Evolutionary conservation across 2,113 vertebrate genomes (phyloP).

Genomic region (Neolamprologus fasciatus): DNA sequence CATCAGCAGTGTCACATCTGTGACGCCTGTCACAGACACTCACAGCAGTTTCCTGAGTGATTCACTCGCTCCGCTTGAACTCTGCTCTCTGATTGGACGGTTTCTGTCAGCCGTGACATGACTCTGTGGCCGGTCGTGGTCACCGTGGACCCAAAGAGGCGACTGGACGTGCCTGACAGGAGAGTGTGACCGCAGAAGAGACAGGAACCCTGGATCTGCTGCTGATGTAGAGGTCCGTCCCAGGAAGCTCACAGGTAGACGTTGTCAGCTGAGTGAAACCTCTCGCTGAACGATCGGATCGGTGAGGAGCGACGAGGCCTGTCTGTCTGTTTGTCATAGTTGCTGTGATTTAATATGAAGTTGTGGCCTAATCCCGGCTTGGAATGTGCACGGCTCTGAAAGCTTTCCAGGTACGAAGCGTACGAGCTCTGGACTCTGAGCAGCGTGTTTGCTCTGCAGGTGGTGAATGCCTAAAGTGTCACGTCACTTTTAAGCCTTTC

Average conservation of each 20-base stretch:
- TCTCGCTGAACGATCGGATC: not conserved
- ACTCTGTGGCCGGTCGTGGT: not conserved
- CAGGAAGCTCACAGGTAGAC: not conserved
- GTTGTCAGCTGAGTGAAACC: not conserved
- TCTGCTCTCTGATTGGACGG: not conserved
- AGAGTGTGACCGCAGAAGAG: not conserved
- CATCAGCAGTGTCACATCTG: not conserved
- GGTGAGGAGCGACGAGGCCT: not conserved
- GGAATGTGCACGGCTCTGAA: not conserved
- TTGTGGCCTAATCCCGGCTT: not conserved
- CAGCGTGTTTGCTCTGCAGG: not conserved
- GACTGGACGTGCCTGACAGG: not conserved
- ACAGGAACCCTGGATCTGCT: not conserved
- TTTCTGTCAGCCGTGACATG: not conserved
- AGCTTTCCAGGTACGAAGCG: not conserved
- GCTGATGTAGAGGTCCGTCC: not conserved
- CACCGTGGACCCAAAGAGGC: not conserved
- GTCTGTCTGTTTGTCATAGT: not conserved
- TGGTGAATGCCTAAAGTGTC: not conserved
- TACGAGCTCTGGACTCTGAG: not conserved
- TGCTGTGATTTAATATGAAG: not conserved
- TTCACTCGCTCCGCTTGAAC: not conserved
- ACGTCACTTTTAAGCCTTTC: not conserved
- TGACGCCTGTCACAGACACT: not conserved
- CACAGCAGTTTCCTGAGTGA: not conserved